Conservation (phyloP, 2,113 vertebrate species). For the Rhinopomastus cyanomelas region DNA sequence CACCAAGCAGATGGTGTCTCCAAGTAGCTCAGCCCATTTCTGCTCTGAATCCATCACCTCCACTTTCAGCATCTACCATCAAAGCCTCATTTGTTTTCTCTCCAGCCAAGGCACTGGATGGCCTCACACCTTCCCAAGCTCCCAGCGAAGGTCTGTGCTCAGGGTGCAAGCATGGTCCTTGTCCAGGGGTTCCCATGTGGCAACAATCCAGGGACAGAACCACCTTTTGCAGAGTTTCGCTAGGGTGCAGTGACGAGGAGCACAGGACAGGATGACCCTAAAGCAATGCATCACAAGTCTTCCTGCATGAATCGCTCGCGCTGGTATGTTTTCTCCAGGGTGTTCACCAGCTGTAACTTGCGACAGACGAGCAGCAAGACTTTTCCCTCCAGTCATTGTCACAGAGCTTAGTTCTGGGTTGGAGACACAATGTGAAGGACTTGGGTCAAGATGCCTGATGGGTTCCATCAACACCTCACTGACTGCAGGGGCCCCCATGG, state of each 20-base stretch:
- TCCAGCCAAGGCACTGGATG: background rate
- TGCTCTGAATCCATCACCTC: background rate
- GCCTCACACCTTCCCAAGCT: background rate
- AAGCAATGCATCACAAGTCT: background rate
- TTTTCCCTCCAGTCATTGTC: background rate
- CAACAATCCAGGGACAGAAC: background rate
- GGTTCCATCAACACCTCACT: background rate
- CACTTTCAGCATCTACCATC: fast-evolving
- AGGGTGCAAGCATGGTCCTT: fast-evolving
- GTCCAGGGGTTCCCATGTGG: no score
- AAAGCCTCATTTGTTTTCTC: background rate
- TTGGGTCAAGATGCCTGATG: background rate
- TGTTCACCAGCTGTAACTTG: background rate
- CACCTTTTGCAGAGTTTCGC: background rate
- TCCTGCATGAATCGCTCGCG: background rate
- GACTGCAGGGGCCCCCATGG: background rate
- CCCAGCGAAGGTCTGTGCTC: background rate
- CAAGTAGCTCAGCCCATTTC: background rate
- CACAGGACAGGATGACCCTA: background rate
- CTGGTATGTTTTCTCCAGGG: background rate
- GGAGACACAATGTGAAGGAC: background rate
- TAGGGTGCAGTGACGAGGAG: fast-evolving
- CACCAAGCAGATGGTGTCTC: background rate
- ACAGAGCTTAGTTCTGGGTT: background rate
- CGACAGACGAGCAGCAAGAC: background rate